These are phyloP conservation scores for Drosophila pandora DNA, from an alignment of 1,140 invertebrate genomes.

Conservation along the genomic window DNA sequence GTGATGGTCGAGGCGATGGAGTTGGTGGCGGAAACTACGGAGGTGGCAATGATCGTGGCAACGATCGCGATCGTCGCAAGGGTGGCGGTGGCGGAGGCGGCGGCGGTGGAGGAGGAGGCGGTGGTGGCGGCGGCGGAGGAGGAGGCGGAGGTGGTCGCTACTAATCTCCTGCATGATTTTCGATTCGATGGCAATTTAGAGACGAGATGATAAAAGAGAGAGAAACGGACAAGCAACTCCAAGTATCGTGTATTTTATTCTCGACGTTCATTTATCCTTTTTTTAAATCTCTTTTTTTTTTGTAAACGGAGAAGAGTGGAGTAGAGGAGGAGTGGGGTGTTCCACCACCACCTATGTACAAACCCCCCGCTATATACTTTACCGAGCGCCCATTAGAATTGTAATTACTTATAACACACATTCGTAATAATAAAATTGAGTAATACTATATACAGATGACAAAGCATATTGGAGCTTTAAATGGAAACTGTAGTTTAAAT, in stretches of 20 bases:
- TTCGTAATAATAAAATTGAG: constrained; percentile 79
- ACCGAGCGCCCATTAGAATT: constrained; percentile 76
- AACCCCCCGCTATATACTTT: constrained; percentile 63
- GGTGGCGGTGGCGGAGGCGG: constrained; percentile 27
- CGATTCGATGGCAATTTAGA: constrained; percentile 20
- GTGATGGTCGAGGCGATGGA: constrained; percentile 43
- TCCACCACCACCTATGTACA: constrained; percentile 66
- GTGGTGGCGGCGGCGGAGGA: background rate
- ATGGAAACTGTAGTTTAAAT: background rate
- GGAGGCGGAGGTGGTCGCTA: constrained; percentile 49
- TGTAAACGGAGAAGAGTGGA: background rate
- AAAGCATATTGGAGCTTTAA: background rate
- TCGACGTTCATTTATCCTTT: constrained; percentile 47
- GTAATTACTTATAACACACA: constrained; percentile 79
- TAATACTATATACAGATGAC: constrained; percentile 61
- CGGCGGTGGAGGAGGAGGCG: constrained; percentile 7
- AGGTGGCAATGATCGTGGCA: constrained; percentile 21
- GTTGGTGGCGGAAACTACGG: constrained; percentile 41
- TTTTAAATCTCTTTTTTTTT: constrained; percentile 37
- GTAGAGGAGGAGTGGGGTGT: constrained; percentile 54
- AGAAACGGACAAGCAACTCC: constrained; percentile 48
- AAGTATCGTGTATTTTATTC: constrained; percentile 57
- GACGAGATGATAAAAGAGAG: constrained; percentile 14
- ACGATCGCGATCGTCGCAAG: constrained; percentile 31
- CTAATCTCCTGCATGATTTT: constrained; percentile 38